Percentiles rank a stretch among this genome's conserved stretches.
These are phyloP conservation scores for Sinodicranocentrus sp. DNA, from an alignment of 2,888 invertebrate genomes.

Conservation along the genomic window DNA sequence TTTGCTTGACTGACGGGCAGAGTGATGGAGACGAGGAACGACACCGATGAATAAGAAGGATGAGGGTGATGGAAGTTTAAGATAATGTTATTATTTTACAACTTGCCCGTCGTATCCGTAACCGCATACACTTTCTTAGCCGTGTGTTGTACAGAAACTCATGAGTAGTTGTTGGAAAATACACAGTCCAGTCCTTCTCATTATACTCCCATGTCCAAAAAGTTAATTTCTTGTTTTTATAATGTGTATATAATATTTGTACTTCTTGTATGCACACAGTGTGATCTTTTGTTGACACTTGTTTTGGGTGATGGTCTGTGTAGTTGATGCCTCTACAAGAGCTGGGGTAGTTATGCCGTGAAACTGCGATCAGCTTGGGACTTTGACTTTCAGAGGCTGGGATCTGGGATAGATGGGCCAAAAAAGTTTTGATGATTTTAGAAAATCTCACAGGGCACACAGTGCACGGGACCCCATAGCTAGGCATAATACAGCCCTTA, in stretches of 20 bases:
- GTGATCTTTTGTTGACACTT: constrained; percentile 63
- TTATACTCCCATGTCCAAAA: constrained; percentile 17
- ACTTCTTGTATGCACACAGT: constrained; percentile 59
- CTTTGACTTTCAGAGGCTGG: constrained; percentile 11
- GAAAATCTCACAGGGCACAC: constrained; percentile 43
- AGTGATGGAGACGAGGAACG: constrained; percentile 53
- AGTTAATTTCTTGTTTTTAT: constrained; percentile 29
- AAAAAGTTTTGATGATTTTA: not conserved
- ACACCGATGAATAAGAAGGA: constrained; percentile 59
- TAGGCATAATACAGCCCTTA: constrained; percentile 8
- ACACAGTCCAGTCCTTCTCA: constrained; percentile 8
- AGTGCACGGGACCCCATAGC: not conserved
- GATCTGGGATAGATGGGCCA: not conserved
- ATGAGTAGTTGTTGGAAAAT: constrained; percentile 25
- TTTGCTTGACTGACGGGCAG: constrained; percentile 59
- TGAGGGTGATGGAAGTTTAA: constrained; percentile 47
- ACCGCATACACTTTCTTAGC: not conserved
- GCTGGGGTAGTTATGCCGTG: constrained; percentile 43
- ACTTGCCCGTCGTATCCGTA: not conserved
- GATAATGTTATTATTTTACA: constrained; percentile 50
- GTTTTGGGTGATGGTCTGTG: constrained; percentile 52
- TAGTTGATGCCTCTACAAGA: constrained; percentile 30
- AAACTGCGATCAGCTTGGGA: constrained; percentile 14
- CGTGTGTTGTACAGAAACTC: not conserved
- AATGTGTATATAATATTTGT: constrained; percentile 51